These are phyloP conservation scores for Molossus alvarezi DNA, from an alignment of 2,797 vertebrate species.

Conservation along the genomic window DNA sequence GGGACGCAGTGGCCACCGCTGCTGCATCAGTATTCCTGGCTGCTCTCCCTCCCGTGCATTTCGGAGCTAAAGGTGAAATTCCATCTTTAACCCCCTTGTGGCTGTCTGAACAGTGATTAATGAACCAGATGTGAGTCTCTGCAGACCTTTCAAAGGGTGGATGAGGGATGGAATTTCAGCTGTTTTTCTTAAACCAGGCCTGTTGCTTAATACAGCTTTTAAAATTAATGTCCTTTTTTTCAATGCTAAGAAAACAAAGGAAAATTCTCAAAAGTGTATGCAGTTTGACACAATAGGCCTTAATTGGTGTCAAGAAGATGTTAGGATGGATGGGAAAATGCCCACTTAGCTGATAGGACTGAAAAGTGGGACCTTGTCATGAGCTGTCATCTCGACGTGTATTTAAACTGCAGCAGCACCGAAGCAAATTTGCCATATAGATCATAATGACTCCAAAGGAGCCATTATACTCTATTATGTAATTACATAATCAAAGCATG, in stretches of 20 bases:
- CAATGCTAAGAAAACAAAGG: constrained; percentile 81
- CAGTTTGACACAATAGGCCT: constrained; percentile 84
- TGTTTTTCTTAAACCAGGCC: constrained; percentile 40
- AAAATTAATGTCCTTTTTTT: constrained; percentile 83
- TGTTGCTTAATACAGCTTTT: constrained; percentile 80
- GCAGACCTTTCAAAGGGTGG: constrained; percentile 81
- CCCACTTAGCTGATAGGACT: constrained; percentile 84
- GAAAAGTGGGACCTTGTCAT: constrained; percentile 84
- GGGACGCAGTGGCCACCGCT: neutral
- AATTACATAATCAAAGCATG: constrained; percentile 89
- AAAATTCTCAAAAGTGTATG: constrained; percentile 80
- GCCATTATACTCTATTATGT: constrained; percentile 89
- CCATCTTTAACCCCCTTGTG: constrained; percentile 86
- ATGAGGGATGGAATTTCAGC: constrained; percentile 77
- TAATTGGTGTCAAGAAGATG: constrained; percentile 89
- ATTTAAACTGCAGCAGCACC: constrained; percentile 87
- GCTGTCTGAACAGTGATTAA: constrained; percentile 83
- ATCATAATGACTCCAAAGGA: constrained; percentile 89
- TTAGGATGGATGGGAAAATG: constrained; percentile 83
- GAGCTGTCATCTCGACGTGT: constrained; percentile 85
- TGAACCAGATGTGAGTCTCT: constrained; percentile 81
- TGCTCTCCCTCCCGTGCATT: constrained; percentile 46
- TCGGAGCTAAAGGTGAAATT: constrained; percentile 85
- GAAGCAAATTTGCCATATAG: constrained; percentile 88
- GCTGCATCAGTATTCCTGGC: constrained; percentile 67